Percentiles rank a stretch among this genome's conserved stretches.
phyloP scores from a whole-genome alignment of 37 sponge, comb jelly and placozoan genomes.

The Geodia barretti region DNA sequence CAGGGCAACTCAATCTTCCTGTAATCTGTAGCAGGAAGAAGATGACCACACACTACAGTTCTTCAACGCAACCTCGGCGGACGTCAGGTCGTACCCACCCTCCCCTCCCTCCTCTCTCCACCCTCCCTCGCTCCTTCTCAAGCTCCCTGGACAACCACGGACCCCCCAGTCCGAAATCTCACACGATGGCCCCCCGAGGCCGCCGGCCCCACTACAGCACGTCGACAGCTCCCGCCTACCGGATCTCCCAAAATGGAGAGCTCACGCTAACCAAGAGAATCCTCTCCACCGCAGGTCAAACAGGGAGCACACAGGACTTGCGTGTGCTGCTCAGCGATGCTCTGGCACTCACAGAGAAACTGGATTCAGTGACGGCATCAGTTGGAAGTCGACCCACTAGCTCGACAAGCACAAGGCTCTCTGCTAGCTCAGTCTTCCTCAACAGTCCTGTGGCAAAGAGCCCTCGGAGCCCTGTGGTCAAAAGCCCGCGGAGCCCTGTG shows the following conservation, averaged over 20 bases:
- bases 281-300: background rate
- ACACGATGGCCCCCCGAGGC: background rate
- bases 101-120: conserved; percentile 9
- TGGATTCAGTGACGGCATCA: background rate
- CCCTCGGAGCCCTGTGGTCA: background rate
- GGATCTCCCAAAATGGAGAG: no score
- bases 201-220: background rate
- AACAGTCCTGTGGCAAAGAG: no score
- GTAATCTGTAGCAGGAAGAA: no score
- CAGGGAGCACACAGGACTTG: background rate
- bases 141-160: no score
- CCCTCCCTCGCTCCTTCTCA: background rate
- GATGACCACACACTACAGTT: background rate
- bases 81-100: background rate
- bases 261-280: background rate
- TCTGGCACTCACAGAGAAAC: background rate
- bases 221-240: background rate
- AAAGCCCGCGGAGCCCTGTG: background rate
- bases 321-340: background rate
- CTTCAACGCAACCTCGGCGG: background rate
- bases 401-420: background rate
- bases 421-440: background rate
- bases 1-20: no score
- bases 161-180: background rate
- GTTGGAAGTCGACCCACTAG: background rate